A percentile compares a stretch with the other conserved stretches of the same genome.
Evolutionary conservation across 2,113 vertebrate genomes (phyloP).

Genomic region (Antennarius striatus): DNA sequence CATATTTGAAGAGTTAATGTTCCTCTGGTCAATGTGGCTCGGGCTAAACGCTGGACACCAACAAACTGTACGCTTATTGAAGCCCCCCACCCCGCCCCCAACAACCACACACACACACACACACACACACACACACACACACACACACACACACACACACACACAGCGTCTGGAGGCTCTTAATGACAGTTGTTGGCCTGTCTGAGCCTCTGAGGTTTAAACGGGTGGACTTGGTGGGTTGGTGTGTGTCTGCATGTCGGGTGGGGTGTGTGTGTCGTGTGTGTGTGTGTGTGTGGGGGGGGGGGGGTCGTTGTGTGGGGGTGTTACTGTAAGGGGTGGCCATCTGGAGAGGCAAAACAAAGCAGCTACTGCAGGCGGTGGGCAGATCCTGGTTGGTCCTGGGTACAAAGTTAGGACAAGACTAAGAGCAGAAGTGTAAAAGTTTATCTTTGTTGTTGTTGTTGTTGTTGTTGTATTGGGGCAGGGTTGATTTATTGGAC

Average conservation of each 20-base stretch:
- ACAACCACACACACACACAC: conserved; percentile 21
- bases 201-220: conserved; percentile 76
- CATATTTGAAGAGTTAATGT: not conserved
- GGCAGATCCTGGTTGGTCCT: conserved; percentile 26
- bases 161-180: conserved; percentile 47
- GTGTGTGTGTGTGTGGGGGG: not conserved
- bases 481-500: too few species aligned
- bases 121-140: conserved; percentile 22
- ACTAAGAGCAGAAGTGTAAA: not conserved
- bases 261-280: conserved; percentile 17
- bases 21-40: not conserved
- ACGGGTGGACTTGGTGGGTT: conserved; percentile 35
- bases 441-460: conserved; percentile 7
- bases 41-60: not conserved
- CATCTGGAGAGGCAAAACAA: conserved; percentile 73
- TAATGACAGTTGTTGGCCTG: conserved; percentile 74
- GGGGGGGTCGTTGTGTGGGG: conserved; percentile 12
- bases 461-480: too few species aligned
- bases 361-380: conserved; percentile 14
- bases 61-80: conserved; percentile 30
- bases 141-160: conserved; percentile 12
- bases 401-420: conserved; percentile 21
- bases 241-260: conserved; percentile 6
- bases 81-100: conserved; percentile 8
- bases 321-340: conserved; percentile 64